Evolutionary conservation across 1,140 invertebrate species (phyloP).

Genomic region (Trichonephila inaurata): DNA sequence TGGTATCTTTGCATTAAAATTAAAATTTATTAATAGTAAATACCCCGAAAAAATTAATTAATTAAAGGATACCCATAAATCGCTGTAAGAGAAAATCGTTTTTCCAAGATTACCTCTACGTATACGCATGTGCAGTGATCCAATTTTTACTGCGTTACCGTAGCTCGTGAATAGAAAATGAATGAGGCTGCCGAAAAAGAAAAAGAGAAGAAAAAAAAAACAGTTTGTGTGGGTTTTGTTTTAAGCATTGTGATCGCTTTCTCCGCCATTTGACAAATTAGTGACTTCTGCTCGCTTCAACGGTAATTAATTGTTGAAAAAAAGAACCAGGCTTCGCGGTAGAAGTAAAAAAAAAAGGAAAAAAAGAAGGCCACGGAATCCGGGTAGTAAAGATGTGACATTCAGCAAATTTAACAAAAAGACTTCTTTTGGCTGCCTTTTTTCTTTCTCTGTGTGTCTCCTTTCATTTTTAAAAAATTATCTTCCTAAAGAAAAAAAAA

Average conservation of each 20-base stretch:
- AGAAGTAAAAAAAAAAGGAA: neutral
- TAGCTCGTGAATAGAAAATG: neutral
- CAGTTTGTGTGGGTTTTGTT: neutral
- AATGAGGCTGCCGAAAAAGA: neutral
- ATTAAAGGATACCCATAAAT: too few species aligned
- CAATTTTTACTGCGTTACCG: neutral
- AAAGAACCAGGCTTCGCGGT: neutral
- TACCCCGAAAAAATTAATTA: too few species aligned
- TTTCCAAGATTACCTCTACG: too few species aligned
- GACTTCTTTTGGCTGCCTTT: neutral
- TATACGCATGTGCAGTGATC: neutral
- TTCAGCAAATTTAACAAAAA: neutral
- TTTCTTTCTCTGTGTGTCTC: neutral
- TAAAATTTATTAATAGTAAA: too few species aligned
- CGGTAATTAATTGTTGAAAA: constrained; percentile 15
- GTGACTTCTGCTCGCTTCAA: neutral
- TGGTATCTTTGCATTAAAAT: too few species aligned
- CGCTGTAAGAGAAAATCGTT: too few species aligned
- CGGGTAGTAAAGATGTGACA: constrained; percentile 8
- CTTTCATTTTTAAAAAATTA: neutral
- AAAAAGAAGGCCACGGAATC: neutral
- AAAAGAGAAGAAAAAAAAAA: too few species aligned
- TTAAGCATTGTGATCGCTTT: neutral
- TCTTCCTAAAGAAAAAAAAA: neutral
- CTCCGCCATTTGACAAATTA: constrained; percentile 2